phyloP scores from a whole-genome alignment of 2,888 invertebrate species.

The Lydus trimaculatus region DNA sequence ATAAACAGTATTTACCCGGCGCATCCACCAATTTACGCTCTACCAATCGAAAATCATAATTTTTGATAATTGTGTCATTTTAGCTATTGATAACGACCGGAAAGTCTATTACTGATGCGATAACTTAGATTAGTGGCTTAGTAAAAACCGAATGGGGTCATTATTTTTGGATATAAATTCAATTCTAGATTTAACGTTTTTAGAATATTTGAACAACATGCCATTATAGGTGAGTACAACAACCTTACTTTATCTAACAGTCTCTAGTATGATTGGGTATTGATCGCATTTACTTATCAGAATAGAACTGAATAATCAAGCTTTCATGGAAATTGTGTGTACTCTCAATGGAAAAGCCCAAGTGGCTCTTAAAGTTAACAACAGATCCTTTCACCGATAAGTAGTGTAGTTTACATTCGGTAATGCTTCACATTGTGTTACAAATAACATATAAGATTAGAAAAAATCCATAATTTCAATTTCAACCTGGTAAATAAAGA shows the following conservation, averaged over 20 bases:
- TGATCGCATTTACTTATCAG: background rate
- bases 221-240: background rate
- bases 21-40: background rate
- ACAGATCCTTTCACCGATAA: background rate
- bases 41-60: too few relatives aligned
- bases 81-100: too few relatives aligned
- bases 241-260: background rate
- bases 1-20: too few relatives aligned
- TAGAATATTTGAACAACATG: too few relatives aligned
- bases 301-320: background rate
- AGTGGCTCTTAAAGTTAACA: background rate
- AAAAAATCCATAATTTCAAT: too few relatives aligned
- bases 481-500: background rate
- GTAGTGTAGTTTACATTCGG: background rate
- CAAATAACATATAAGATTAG: too few relatives aligned
- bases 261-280: background rate
- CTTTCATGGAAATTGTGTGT: background rate
- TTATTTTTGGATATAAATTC: too few relatives aligned
- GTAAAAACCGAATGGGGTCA: too few relatives aligned
- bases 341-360: background rate
- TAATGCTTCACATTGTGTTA: background rate
- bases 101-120: too few relatives aligned
- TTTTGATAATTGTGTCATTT: too few relatives aligned
- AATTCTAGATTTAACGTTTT: too few relatives aligned
- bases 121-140: too few relatives aligned